Evolutionary conservation across 2,888 invertebrate genomes (phyloP).

Genomic region (Philaethria dido): DNA sequence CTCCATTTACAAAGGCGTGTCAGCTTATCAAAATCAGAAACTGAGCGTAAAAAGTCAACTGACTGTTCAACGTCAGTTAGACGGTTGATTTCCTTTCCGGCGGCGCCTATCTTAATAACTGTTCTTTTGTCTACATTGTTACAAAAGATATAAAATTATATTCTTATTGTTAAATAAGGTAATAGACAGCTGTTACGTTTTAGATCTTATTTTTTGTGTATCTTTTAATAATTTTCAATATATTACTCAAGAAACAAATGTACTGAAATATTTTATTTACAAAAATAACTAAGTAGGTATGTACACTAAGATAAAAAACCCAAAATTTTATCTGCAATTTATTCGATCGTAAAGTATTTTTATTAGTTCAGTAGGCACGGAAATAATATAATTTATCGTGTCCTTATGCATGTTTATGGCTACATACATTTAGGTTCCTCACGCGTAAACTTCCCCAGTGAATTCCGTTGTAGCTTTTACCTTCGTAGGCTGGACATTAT

Average conservation of each 20-base stretch:
- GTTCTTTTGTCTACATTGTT: not conserved
- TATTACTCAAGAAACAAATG: too few species aligned
- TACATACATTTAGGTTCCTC: slow-evolving; percentile 6
- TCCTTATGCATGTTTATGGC: slow-evolving; percentile 1
- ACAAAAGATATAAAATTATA: slow-evolving; percentile 1
- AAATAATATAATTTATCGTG: slow-evolving; percentile 8
- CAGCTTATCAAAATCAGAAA: slow-evolving; percentile 21
- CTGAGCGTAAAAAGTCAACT: slow-evolving; percentile 15
- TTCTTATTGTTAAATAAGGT: not conserved
- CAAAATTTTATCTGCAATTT: not conserved
- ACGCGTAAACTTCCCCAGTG: slow-evolving; percentile 39
- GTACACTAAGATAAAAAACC: too few species aligned
- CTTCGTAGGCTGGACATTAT: slow-evolving; percentile 44
- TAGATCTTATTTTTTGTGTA: too few species aligned
- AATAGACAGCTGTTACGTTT: not conserved
- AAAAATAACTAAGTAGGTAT: too few species aligned
- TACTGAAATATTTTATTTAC: too few species aligned
- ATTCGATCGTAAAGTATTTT: not conserved
- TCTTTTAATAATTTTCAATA: too few species aligned
- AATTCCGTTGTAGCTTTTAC: slow-evolving; percentile 39
- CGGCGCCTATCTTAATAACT: not conserved
- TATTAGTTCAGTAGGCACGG: not conserved
- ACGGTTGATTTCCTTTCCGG: slow-evolving; percentile 17
- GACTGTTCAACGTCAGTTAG: slow-evolving; percentile 7
- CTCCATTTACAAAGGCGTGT: not conserved